Evolutionary conservation across 2,888 invertebrate genomes (phyloP).

Genomic region (Tiphia femorata): DNA sequence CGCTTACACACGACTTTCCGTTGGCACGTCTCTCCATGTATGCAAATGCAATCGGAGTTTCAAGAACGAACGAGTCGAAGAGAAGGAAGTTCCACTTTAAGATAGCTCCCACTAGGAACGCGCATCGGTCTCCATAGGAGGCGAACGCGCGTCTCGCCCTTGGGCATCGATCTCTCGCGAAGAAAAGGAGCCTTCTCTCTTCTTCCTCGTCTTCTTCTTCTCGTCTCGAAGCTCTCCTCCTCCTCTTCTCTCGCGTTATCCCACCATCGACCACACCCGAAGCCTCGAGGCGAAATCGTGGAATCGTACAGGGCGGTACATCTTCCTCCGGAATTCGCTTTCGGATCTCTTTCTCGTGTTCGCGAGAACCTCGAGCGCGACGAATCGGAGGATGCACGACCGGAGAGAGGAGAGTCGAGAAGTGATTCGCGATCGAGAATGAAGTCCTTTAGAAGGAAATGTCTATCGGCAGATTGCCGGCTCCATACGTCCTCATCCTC

Average conservation of each 20-base stretch:
- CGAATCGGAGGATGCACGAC: background rate
- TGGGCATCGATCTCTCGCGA: conserved; percentile 52
- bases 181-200: conserved; percentile 41
- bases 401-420: too few species aligned
- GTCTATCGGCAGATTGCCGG: too few species aligned
- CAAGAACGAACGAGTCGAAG: background rate
- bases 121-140: conserved; percentile 19
- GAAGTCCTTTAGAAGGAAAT: too few species aligned
- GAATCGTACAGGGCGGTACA: conserved; percentile 36
- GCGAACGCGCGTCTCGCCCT: conserved; percentile 47
- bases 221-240: conserved; percentile 11
- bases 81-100: conserved; percentile 14
- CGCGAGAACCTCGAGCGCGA: background rate
- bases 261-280: conserved; percentile 54
- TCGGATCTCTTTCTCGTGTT: background rate
- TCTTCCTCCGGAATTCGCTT: conserved; percentile 39
- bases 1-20: too few species aligned
- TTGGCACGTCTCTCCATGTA: too few species aligned
- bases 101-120: conserved; percentile 25
- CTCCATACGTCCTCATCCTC: too few species aligned
- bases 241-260: conserved; percentile 48
- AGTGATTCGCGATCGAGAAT: too few species aligned
- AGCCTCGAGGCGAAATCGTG: conserved; percentile 45
- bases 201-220: conserved; percentile 37
- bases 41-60: too few species aligned